phyloP scores from a whole-genome alignment of 2,888 invertebrate genomes.

The Julus scandinavius region DNA sequence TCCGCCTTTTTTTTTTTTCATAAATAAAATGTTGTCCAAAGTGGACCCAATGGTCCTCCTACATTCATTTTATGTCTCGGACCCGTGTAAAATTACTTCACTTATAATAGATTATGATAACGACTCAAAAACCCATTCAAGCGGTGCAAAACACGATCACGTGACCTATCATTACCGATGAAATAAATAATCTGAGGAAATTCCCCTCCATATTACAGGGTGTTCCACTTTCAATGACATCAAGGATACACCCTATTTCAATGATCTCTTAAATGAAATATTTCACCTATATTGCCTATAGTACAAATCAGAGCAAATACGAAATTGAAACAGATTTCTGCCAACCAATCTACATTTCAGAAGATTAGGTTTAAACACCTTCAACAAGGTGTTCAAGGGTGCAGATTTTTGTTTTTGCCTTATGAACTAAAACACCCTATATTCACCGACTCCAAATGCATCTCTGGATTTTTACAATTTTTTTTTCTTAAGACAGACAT shows the following conservation, averaged over 20 bases:
- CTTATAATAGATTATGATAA: constrained; percentile 26
- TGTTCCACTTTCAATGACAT: neutral
- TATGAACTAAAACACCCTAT: neutral
- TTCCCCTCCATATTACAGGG: neutral
- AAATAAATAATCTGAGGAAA: neutral
- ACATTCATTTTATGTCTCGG: neutral
- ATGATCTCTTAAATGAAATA: no score
- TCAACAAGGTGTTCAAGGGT: no score
- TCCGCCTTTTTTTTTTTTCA: neutral
- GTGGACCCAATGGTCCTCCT: neutral
- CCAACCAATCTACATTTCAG: no score
- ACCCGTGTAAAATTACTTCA: constrained; percentile 16
- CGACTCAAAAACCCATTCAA: neutral
- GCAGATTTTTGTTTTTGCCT: neutral
- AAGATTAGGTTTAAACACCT: no score
- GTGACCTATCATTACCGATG: neutral
- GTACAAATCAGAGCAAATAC: no score
- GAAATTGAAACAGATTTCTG: no score
- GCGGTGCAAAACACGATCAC: neutral
- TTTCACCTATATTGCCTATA: no score
- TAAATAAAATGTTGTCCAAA: neutral
- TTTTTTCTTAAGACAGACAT: neutral
- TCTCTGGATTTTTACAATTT: neutral
- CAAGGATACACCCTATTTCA: neutral
- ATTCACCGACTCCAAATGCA: neutral